Percentiles rank a stretch among this genome's conserved stretches.
phyloP scores from a whole-genome alignment of 2,113 vertebrate species.

The Hippocampus abdominalis region DNA sequence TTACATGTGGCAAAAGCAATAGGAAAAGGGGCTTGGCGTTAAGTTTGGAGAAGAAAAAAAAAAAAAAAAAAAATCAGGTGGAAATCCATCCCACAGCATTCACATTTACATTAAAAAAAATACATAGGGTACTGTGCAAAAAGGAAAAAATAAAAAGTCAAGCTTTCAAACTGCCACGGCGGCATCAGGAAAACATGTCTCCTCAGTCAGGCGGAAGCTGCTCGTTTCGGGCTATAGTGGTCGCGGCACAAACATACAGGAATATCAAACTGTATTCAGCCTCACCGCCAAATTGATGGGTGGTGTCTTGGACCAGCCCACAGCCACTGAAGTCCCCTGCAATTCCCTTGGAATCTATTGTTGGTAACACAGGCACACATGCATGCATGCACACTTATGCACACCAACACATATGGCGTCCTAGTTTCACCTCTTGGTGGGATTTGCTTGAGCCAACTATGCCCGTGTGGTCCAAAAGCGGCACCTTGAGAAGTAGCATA shows the following conservation, averaged over 20 bases:
- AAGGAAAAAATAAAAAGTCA: conserved; percentile 30
- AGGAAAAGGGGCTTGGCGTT: background rate
- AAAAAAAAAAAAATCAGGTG: background rate
- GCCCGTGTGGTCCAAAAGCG: conserved; percentile 19
- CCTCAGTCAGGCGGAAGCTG: conserved; percentile 62
- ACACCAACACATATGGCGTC: conserved; percentile 61
- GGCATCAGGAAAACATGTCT: conserved; percentile 68
- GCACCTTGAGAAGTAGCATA: conserved; percentile 19
- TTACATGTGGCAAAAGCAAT: background rate
- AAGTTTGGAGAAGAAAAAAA: background rate
- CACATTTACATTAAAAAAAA: background rate
- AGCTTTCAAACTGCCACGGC: conserved; percentile 60
- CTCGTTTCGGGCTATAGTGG: conserved; percentile 63
- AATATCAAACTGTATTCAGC: conserved; percentile 74
- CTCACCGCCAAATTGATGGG: conserved; percentile 77
- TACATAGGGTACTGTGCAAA: conserved; percentile 28
- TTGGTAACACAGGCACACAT: conserved; percentile 65
- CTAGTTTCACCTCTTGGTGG: conserved; percentile 67
- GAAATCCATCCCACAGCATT: background rate
- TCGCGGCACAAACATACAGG: conserved; percentile 71
- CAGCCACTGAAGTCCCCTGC: conserved; percentile 74
- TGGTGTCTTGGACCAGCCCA: conserved; percentile 73
- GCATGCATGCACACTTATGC: conserved; percentile 31
- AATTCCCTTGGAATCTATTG: conserved; percentile 73
- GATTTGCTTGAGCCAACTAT: conserved; percentile 52